Conservation (phyloP, 2,113 vertebrate species). For the Oncorhynchus tshawytscha region DNA sequence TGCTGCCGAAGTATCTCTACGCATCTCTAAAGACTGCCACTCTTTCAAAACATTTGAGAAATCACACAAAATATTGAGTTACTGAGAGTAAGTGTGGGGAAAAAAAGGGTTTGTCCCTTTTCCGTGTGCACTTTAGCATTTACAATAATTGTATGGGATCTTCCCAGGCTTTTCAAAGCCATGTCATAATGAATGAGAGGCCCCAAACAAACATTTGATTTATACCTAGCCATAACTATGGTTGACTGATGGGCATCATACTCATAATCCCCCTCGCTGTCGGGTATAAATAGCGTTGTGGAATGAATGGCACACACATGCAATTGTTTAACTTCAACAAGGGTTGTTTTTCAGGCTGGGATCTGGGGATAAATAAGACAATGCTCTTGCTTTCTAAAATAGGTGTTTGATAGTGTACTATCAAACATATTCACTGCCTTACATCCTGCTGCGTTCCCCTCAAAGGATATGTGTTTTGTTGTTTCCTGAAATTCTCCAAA, state of each 20-base stretch:
- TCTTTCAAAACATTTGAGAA: no score
- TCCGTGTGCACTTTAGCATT: background rate
- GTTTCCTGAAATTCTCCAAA: constrained; percentile 25
- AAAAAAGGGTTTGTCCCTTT: background rate
- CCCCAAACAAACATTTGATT: constrained; percentile 49
- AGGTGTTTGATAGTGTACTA: constrained; percentile 8
- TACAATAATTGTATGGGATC: constrained; percentile 1
- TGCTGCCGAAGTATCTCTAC: no score
- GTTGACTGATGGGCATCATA: no score
- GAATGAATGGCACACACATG: constrained; percentile 35
- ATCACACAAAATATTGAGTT: no score
- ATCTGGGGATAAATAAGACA: constrained; percentile 8
- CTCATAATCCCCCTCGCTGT: constrained; percentile 42
- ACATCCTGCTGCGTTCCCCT: constrained; percentile 38
- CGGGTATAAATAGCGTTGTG: constrained; percentile 15
- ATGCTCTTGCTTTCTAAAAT: background rate
- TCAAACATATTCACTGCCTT: constrained; percentile 32
- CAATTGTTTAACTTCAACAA: constrained; percentile 45
- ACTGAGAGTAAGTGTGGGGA: no score
- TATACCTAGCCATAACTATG: constrained; percentile 47
- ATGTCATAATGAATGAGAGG: constrained; percentile 23
- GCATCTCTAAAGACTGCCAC: no score
- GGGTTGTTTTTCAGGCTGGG: constrained; percentile 46
- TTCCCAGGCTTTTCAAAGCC: background rate
- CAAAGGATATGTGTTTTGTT: constrained; percentile 19